Evolutionary conservation across 2,113 vertebrate species (phyloP), one percentile per base, ranked within the genome.

Genomic region (Pachypanchax playfairii): DNA sequence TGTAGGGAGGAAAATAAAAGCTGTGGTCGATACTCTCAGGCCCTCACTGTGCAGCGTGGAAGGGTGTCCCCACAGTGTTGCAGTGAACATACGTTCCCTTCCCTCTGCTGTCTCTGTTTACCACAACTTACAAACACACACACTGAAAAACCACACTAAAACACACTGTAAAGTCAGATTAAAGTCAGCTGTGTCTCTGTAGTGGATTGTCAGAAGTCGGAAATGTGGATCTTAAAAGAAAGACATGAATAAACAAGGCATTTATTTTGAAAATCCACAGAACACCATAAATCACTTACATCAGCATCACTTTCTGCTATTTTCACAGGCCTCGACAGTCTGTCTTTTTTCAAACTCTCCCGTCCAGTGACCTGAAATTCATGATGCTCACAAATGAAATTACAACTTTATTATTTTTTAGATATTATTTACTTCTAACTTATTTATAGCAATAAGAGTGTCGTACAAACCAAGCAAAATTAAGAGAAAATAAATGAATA

Each of bases 251-350:
- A 79, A 73, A 80, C 35, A 70, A 39, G 42, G 59, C 56, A 65
- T 39, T 79, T 71, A 65, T 80, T 67, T 49, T 74, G 68, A 38
- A 47, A 70, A 70, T 55, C 55, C 47, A 54, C 63, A 70, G 55
- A 75, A 73, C 60, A 24, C 26, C 24, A 51, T 22, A 38, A 65
- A 55, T 68, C 50, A 96, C 97, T 97, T 85, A 99, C 97, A 60
- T 99, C 96, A 56, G 91, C 93, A 80, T 98, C 95, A 71, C 97
- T 99, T 85, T 99, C 97, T 6, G 95, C 97, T 58, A 99, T 94
- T 91, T 93, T 97, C 84, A 99, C 91, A 6, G 96, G 97, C 86
- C 93, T 94, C 20, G 91, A 77, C 55, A 91, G 88, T 89, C 94
- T 91, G 31, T 95, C 94, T 85, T 92, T 95, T 86, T 94, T 96